Conservation (phyloP, 2,888 invertebrate species). For the Eurois occulta region DNA sequence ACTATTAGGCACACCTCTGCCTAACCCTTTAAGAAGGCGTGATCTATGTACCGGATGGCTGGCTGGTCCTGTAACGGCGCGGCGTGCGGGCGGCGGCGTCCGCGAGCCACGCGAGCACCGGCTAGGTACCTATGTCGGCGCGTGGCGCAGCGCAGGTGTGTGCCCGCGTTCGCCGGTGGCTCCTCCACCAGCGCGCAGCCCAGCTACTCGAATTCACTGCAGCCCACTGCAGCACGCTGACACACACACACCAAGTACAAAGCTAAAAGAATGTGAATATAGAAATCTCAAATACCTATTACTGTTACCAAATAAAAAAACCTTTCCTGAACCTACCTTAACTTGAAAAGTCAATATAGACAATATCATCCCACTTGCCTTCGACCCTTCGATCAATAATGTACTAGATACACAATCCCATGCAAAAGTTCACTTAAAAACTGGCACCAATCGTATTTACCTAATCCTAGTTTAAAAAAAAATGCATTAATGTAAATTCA, state of each 20-base stretch:
- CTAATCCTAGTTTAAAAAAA: too few species aligned
- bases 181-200: constrained; percentile 75
- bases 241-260: not conserved
- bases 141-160: constrained; percentile 77
- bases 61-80: constrained; percentile 71
- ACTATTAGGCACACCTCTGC: not conserved
- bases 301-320: too few species aligned
- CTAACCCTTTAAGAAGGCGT: not conserved
- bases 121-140: constrained; percentile 76
- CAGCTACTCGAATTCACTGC: constrained; percentile 68
- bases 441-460: too few species aligned
- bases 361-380: too few species aligned
- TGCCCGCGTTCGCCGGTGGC: constrained; percentile 73
- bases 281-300: too few species aligned
- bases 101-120: constrained; percentile 75
- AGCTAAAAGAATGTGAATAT: too few species aligned
- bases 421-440: too few species aligned
- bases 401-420: too few species aligned
- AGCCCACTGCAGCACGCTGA: constrained; percentile 45
- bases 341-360: too few species aligned
- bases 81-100: constrained; percentile 65
- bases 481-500: too few species aligned
- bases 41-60: constrained; percentile 69
- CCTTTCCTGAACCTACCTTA: too few species aligned
- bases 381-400: too few species aligned